Evolutionary conservation across 1,140 invertebrate species (phyloP).

Genomic region (Drosophila funebris): DNA sequence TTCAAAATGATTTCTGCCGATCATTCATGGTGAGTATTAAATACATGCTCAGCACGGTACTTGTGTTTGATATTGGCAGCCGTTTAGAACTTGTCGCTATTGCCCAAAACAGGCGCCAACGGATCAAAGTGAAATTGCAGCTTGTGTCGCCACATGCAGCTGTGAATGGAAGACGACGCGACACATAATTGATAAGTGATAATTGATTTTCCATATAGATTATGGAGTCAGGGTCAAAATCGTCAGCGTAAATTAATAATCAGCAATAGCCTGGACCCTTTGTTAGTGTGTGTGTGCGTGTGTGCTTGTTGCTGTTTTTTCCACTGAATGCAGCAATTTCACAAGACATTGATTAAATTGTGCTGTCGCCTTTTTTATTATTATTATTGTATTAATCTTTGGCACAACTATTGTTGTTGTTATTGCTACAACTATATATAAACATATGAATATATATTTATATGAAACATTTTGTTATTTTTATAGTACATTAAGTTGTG

Average conservation of each 20-base stretch:
- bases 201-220: constrained; percentile 31
- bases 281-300: background rate
- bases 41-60: too few relatives aligned
- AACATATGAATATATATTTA: constrained; percentile 1
- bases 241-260: constrained; percentile 20
- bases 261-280: constrained; percentile 33
- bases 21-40: too few relatives aligned
- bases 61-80: too few relatives aligned
- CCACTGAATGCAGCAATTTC: constrained; percentile 22
- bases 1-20: too few relatives aligned
- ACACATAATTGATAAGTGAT: constrained; percentile 30
- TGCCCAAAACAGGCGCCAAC: too few relatives aligned
- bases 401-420: background rate
- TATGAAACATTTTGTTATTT: constrained; percentile 38
- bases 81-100: too few relatives aligned
- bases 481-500: constrained; percentile 48
- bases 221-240: constrained; percentile 12
- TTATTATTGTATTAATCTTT: constrained; percentile 4
- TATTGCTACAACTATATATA: background rate
- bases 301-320: constrained; percentile 1
- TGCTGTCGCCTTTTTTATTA: constrained; percentile 2
- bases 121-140: background rate
- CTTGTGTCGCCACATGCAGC: background rate
- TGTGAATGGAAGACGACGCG: constrained; percentile 20
- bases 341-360: constrained; percentile 29